These are phyloP conservation scores for Halictus ligatus DNA, from an alignment of 2,888 invertebrate genomes.

Conservation along the genomic window DNA sequence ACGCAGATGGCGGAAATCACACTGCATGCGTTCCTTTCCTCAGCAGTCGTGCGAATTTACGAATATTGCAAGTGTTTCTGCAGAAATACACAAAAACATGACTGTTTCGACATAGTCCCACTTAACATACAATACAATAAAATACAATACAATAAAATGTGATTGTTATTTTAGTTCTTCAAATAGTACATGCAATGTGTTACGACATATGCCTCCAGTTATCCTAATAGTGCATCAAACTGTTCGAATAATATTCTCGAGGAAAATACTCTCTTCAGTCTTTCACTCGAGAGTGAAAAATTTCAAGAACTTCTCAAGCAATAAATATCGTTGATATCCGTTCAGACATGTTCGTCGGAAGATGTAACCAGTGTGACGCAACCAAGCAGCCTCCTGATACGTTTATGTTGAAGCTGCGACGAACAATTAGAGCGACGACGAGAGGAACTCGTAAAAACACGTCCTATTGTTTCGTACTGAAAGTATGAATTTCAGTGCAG, in stretches of 20 bases:
- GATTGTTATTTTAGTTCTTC: no score
- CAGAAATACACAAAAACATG: no score
- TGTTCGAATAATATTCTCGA: neutral
- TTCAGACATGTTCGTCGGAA: neutral
- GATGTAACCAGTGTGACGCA: neutral
- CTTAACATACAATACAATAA: no score
- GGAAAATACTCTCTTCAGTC: no score
- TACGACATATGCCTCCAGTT: neutral
- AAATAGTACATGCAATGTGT: no score
- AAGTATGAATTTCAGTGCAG: neutral
- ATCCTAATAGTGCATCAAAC: neutral
- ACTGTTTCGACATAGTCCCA: no score
- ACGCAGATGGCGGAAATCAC: neutral
- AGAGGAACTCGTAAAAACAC: no score
- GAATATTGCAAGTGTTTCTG: no score
- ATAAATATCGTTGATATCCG: neutral
- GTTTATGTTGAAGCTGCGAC: neutral
- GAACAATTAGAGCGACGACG: neutral
- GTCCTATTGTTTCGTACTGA: neutral
- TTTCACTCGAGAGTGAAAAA: neutral
- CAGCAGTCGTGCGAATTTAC: no score
- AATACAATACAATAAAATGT: no score
- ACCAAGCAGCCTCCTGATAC: neutral
- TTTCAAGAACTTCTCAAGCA: neutral
- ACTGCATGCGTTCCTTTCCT: neutral